phyloP scores from a whole-genome alignment of 2,888 invertebrate genomes.

The Petrophora chlorosata region DNA sequence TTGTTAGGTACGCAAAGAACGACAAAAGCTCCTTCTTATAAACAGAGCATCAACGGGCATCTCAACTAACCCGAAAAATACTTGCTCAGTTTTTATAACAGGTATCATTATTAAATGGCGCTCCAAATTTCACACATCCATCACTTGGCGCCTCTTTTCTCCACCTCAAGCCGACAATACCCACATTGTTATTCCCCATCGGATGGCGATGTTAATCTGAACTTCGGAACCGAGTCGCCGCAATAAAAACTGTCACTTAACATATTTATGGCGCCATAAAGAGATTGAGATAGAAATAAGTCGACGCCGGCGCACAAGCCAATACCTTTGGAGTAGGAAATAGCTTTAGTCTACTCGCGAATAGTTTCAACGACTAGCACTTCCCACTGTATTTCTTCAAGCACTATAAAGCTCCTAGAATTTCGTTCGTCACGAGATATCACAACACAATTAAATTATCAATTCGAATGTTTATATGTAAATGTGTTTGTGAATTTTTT shows the following conservation, averaged over 20 bases:
- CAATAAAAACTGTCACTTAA: conserved; percentile 78
- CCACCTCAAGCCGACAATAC: conserved; percentile 17
- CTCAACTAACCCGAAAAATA: too few relatives aligned
- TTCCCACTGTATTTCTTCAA: too few relatives aligned
- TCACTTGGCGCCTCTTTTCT: conserved; percentile 2
- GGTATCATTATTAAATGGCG: background rate
- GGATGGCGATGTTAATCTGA: conserved; percentile 66
- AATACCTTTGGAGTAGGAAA: conserved; percentile 15
- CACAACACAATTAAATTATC: too few relatives aligned
- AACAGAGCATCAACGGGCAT: too few relatives aligned
- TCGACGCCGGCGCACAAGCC: conserved; percentile 45
- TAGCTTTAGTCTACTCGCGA: background rate
- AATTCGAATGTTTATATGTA: too few relatives aligned
- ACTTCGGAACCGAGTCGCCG: conserved; percentile 65
- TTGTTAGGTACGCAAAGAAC: too few relatives aligned
- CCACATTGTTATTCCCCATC: conserved; percentile 62
- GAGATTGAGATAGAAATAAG: conserved; percentile 61
- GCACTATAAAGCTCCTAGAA: too few relatives aligned
- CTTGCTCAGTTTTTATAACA: too few relatives aligned
- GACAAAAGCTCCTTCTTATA: too few relatives aligned
- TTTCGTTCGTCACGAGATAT: too few relatives aligned
- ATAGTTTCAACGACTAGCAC: too few relatives aligned
- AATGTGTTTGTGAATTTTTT: too few relatives aligned
- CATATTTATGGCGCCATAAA: conserved; percentile 78
- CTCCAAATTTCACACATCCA: background rate